A percentile compares a stretch with the other conserved stretches of the same genome.
These are phyloP conservation scores for Halichoeres trimaculatus DNA, from an alignment of 2,113 vertebrate genomes.

Conservation along the genomic window DNA sequence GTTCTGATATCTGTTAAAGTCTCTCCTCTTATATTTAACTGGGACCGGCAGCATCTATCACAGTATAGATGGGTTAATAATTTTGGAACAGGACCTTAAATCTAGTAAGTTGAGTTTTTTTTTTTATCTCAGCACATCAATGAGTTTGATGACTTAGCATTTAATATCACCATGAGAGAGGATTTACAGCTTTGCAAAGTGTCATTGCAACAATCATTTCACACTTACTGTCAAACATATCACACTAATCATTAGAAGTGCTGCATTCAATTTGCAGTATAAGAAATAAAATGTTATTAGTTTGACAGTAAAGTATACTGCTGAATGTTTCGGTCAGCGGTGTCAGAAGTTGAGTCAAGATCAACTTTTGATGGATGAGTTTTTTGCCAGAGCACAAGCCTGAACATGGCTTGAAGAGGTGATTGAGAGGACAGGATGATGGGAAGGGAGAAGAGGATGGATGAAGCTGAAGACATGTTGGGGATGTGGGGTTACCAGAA, in stretches of 20 bases:
- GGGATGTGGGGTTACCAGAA: conserved; percentile 47
- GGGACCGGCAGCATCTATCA: too few species aligned
- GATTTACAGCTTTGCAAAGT: not conserved
- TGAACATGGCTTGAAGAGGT: conserved; percentile 16
- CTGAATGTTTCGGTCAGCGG: not conserved
- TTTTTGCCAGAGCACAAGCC: not conserved
- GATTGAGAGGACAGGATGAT: conserved; percentile 24
- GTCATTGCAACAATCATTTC: not conserved
- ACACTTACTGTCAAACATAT: not conserved
- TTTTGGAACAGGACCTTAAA: too few species aligned
- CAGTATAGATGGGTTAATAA: too few species aligned
- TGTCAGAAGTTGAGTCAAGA: not conserved
- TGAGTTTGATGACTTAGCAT: not conserved
- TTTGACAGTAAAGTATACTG: not conserved
- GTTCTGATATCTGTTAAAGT: too few species aligned
- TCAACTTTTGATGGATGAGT: not conserved
- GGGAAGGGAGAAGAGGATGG: conserved; percentile 13
- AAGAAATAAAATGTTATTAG: not conserved
- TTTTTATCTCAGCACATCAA: not conserved
- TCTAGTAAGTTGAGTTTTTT: too few species aligned
- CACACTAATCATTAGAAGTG: not conserved
- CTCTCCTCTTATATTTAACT: too few species aligned
- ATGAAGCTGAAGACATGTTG: conserved; percentile 16
- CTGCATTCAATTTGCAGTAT: not conserved
- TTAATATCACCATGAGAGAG: not conserved